Conservation (phyloP, 2,797 vertebrate genomes). For the Pelobates cultripes region DNA sequence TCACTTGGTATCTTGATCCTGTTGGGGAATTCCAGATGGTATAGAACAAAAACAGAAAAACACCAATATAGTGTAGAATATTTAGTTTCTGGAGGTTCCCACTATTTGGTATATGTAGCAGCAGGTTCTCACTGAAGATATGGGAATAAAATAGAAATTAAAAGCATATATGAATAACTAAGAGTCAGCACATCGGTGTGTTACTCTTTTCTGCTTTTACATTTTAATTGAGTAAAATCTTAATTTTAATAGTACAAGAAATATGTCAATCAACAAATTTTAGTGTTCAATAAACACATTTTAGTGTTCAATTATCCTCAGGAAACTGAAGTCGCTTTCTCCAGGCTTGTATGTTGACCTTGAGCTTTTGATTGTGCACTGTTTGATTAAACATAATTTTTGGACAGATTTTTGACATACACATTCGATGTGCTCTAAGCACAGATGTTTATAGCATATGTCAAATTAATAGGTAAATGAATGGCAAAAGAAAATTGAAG, state of each 20-base stretch:
- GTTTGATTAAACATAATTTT: conserved; percentile 1
- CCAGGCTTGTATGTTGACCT: not conserved
- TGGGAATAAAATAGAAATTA: too few species aligned
- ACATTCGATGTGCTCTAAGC: not conserved
- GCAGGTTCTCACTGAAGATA: too few species aligned
- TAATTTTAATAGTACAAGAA: not conserved
- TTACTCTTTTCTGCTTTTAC: too few species aligned
- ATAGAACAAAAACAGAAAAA: too few species aligned
- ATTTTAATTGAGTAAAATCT: too few species aligned
- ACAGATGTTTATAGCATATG: conserved; percentile 31
- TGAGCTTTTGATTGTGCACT: not conserved
- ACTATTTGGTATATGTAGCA: too few species aligned
- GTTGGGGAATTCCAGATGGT: too few species aligned
- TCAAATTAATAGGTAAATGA: conserved; percentile 39
- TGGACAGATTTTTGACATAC: conserved; percentile 17
- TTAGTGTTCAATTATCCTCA: not conserved
- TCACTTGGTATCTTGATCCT: too few species aligned
- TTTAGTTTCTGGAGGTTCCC: too few species aligned
- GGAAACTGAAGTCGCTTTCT: not conserved
- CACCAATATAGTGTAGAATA: too few species aligned
- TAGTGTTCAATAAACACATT: not conserved
- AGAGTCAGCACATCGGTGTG: too few species aligned
- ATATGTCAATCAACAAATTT: not conserved
- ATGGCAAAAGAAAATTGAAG: conserved; percentile 25
- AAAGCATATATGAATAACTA: too few species aligned